Evolutionary conservation across 2,888 invertebrate genomes (phyloP), one percentile per base, ranked within the genome.

Genomic region (Hesperia comma): DNA sequence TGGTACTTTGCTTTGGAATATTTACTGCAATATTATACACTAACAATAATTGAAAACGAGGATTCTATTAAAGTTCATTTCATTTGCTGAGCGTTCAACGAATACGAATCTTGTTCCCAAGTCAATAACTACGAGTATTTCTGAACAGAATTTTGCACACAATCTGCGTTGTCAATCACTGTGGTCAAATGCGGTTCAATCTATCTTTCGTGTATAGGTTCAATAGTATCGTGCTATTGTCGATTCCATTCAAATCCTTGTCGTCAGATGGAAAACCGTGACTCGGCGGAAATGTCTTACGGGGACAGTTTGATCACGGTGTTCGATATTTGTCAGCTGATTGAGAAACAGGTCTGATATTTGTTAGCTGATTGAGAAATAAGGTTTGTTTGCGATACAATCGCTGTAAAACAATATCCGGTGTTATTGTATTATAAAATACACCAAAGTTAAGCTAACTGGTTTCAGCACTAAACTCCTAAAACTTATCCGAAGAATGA

Each of bases 231-330:
- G 19, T 51, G 51, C 51, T 19, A 51, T 51, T 51, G 51, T 12
- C 51, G 21, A 51, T 51, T 51, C 51, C 21, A 51, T 51, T 51
- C 51, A 12, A 21, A 21, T 21, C 51, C 51, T 43, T 43, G 21
- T 19, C 51, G 14, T 51, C 10, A 10, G 51, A 46, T 17, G 6
- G 46, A 6, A 19, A 46, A 8, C 46, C 46, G 46, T 46, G 46
- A 51, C 51, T 51, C 19, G 51, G 10, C 51, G 51, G 51, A 51
- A 51, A 51, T 51, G 51, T 19, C 51, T 51, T 21, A 19, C 51
- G 51, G 14, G 12, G 12, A 19, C 17, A 51, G 17, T 51, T 51
- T 21, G 21, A 51, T 51, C 51, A 51, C 15, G 10, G 51, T 12
- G 12, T 51, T 51, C 14, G 51, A 10, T 51, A 51, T 51, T 21